These are phyloP conservation scores for Globodera rostochiensis DNA, from an alignment of 1,140 invertebrate species.

Conservation along the genomic window DNA sequence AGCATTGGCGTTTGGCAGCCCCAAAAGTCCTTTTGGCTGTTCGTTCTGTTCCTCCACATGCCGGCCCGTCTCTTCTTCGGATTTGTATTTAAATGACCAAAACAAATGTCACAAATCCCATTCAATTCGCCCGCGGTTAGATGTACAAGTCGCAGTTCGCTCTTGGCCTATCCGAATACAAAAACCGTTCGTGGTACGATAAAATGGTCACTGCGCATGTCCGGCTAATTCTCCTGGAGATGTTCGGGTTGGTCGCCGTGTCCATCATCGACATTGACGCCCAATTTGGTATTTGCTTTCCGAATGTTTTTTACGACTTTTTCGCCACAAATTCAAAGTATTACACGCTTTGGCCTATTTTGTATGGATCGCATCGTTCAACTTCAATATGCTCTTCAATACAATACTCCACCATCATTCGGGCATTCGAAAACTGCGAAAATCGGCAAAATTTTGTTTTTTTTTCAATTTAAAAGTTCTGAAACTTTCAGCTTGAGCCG, in stretches of 20 bases:
- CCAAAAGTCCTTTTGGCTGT: constrained; percentile 61
- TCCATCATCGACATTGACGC: constrained; percentile 60
- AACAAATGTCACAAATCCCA: not conserved
- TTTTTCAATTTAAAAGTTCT: constrained; percentile 20
- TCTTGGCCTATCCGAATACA: constrained; percentile 47
- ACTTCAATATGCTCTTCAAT: constrained; percentile 64
- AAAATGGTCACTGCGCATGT: constrained; percentile 51
- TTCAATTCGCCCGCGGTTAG: constrained; percentile 35
- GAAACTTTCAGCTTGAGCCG: constrained; percentile 48
- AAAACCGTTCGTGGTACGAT: constrained; percentile 51
- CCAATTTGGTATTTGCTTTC: constrained; percentile 45
- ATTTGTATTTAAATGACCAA: constrained; percentile 13
- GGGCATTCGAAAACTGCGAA: constrained; percentile 44
- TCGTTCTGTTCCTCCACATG: constrained; percentile 57
- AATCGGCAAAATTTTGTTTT: constrained; percentile 31
- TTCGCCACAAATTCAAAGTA: constrained; percentile 42
- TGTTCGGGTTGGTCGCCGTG: constrained; percentile 52
- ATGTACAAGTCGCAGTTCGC: constrained; percentile 58
- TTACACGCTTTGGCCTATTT: constrained; percentile 56
- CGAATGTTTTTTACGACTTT: not conserved
- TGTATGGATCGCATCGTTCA: constrained; percentile 59
- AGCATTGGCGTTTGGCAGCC: constrained; percentile 62
- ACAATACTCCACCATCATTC: constrained; percentile 57
- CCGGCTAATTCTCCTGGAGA: constrained; percentile 53
- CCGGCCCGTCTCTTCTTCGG: constrained; percentile 55